A percentile compares a stretch with the other conserved stretches of the same genome.
Evolutionary conservation across 1,140 invertebrate genomes (phyloP).

Genomic region (Drosophila seguyi): DNA sequence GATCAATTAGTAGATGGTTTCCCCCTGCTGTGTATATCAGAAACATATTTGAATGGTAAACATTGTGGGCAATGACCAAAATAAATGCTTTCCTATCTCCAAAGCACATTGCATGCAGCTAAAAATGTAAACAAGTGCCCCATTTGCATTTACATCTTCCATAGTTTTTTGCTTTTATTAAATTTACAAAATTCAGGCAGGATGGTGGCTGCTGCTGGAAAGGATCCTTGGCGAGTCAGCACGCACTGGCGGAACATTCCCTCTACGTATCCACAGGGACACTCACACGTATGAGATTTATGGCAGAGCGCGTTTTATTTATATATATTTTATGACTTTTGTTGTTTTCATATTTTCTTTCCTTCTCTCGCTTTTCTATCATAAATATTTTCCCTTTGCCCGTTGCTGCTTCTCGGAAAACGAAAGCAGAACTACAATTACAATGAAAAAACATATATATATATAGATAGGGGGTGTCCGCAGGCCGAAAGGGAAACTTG

Average conservation of each 20-base stretch:
- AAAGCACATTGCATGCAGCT: constrained; percentile 24
- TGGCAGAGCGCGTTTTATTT: constrained; percentile 51
- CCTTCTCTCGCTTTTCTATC: constrained; percentile 16
- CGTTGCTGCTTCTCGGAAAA: constrained; percentile 27
- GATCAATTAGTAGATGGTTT: constrained; percentile 20
- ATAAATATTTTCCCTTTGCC: constrained; percentile 38
- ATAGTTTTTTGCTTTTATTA: constrained; percentile 41
- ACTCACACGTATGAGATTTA: constrained; percentile 51
- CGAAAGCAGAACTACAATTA: constrained; percentile 50
- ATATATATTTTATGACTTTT: constrained; percentile 56
- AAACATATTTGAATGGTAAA: constrained; percentile 29
- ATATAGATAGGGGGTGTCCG: not conserved
- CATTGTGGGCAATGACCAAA: constrained; percentile 15
- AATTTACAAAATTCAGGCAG: constrained; percentile 47
- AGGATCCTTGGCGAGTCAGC: constrained; percentile 40
- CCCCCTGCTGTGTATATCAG: constrained; percentile 3
- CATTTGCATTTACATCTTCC: constrained; percentile 49
- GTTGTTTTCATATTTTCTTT: constrained; percentile 34
- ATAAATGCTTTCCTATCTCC: constrained; percentile 6
- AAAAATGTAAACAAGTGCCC: constrained; percentile 37
- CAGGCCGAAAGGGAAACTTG: constrained; percentile 1
- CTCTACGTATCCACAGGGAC: constrained; percentile 25
- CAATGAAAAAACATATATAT: constrained; percentile 21
- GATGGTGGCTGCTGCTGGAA: not conserved
- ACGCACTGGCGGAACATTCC: constrained; percentile 30